phyloP scores from a whole-genome alignment of 1,140 invertebrate species.

The Drosophila pallidifrons region DNA sequence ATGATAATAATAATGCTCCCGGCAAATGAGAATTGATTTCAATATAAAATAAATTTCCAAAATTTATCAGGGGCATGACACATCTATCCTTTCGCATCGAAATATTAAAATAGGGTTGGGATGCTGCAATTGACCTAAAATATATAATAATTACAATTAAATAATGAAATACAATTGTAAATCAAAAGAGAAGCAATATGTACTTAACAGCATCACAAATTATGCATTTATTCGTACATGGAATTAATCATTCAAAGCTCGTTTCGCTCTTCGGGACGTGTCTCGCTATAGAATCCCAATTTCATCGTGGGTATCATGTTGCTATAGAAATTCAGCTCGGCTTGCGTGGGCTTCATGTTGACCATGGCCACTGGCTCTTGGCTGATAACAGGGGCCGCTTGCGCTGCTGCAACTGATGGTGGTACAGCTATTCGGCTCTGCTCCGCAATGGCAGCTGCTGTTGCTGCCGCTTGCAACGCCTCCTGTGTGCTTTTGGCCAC shows the following conservation, averaged over 20 bases:
- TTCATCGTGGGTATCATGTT: conserved; percentile 83
- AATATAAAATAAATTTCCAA: too few relatives aligned
- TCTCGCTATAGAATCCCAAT: conserved; percentile 80
- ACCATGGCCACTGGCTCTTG: conserved; percentile 13
- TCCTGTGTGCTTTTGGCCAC: conserved; percentile 67
- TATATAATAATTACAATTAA: background rate
- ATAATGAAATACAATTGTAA: too few relatives aligned
- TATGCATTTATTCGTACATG: conserved; percentile 4
- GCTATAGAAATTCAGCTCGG: conserved; percentile 75
- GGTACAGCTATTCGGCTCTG: conserved; percentile 21
- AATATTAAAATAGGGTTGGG: too few relatives aligned
- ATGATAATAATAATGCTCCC: too few relatives aligned
- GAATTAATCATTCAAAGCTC: background rate
- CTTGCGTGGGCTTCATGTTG: conserved; percentile 57
- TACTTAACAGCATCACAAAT: too few relatives aligned
- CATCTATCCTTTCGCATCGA: too few relatives aligned
- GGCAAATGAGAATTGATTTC: too few relatives aligned
- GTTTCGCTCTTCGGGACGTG: conserved; percentile 66
- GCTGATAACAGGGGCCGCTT: background rate
- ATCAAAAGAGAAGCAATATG: too few relatives aligned
- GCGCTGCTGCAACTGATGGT: background rate
- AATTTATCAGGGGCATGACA: too few relatives aligned
- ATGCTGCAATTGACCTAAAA: too few relatives aligned
- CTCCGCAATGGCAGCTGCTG: conserved; percentile 33
- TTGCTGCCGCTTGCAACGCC: conserved; percentile 59